Base-by-base conservation (phyloP, 2,797 vertebrate species). In the Typhlichthys eigenmanni region DNA sequence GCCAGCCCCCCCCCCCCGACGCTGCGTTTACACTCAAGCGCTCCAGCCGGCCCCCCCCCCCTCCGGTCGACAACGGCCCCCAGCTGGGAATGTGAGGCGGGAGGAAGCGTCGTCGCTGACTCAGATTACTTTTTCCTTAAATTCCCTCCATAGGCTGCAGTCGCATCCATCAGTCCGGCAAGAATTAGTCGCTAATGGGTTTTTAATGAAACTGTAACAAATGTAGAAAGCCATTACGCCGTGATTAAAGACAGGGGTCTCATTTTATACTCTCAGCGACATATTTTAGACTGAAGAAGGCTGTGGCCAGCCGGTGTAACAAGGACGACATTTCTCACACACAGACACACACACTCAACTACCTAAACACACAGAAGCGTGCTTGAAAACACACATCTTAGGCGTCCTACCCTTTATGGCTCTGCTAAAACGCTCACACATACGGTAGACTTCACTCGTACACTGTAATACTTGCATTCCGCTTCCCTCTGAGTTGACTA, bases 171-270 rank as follows among this genome's bases (percentile, higher is more conserved):
- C 82, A 85, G 78, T 76, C 74, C 69, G 49, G 49, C 78, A 69
- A 78, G 82, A 88, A 86, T 83, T 79, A 80, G 80, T 79, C 66
- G 74, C 83, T 84, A 89, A 92, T 89, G 81, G 78, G 64, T 81
- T 90, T 90, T 90, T 89, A 90, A 90, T 89, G 85, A 91, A 90
- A 88, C 79, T 66, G 83, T 80, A 85, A 91, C 79, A 88, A 89
- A 89, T 88, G 84, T 68, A 85, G 75, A 87, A 85, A 88, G 77
- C 78, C 82, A 81, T 90, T 86, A 87, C 57, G 55, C 49, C 49
- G 73, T 87, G 87, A 90, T 91, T 89, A 87, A 90, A 90, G 85
- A 85, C 66, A 66, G 60, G 24, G 63, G 66, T 76, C 75, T 79
- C 59, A 67, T 80, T 85, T 79, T 82, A 74, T 68, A 38, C 34